phyloP scores from a whole-genome alignment of 2,113 vertebrate species.

The Eptatretus burgeri region DNA sequence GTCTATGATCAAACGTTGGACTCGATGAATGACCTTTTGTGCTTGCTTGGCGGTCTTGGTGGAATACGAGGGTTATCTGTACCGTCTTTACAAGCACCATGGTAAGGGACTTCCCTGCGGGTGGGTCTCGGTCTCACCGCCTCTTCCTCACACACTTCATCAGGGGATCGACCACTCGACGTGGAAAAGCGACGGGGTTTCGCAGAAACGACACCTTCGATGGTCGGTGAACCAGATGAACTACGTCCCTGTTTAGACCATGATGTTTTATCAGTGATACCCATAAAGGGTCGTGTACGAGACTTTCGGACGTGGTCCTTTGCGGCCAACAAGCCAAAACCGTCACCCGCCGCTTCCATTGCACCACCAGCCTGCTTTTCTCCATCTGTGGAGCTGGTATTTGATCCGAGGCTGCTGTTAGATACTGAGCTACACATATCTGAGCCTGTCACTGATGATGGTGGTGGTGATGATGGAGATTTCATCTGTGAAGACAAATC shows the following conservation, averaged over 20 bases:
- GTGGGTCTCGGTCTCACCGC: no score
- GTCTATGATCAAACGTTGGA: conserved; percentile 45
- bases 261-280: conserved; percentile 62
- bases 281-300: conserved; percentile 58
- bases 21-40: conserved; percentile 91
- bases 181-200: no score
- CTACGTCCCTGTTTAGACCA: conserved; percentile 27
- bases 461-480: no score
- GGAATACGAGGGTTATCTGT: not conserved
- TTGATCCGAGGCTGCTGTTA: conserved; percentile 38
- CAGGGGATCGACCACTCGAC: no score
- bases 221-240: no score
- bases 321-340: not conserved
- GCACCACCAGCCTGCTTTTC: conserved; percentile 12
- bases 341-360: no score
- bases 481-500: no score
- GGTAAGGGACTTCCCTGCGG: no score
- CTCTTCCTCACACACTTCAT: no score
- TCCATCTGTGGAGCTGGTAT: conserved; percentile 35
- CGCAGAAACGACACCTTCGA: no score
- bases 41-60: conserved; percentile 26
- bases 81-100: no score
- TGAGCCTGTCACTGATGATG: conserved; percentile 14
- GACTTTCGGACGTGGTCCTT: conserved; percentile 24
- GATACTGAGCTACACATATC: conserved; percentile 34